Percentiles rank a stretch among this genome's conserved stretches.
Conservation (phyloP, 2,113 vertebrate genomes). For the Mesocricetus auratus region DNA sequence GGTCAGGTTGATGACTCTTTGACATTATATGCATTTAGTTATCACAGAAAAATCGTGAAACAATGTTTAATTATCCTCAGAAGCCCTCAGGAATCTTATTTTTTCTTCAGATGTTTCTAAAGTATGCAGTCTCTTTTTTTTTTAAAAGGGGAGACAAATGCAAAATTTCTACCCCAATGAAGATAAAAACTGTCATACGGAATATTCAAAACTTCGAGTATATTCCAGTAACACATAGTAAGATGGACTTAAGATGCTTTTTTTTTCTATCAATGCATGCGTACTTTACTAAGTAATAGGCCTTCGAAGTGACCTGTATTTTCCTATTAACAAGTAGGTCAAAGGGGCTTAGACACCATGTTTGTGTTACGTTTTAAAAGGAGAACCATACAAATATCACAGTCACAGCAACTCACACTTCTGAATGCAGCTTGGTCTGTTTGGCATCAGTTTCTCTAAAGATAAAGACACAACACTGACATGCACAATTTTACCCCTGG, state of each 20-base stretch:
- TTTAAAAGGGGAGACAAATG: conserved; percentile 11
- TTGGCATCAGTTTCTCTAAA: conserved; percentile 46
- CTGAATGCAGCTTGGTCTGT: not conserved
- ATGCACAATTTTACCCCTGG: not conserved
- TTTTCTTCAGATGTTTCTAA: conserved; percentile 62
- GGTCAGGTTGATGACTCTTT: conserved; percentile 55
- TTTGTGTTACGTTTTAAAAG: conserved; percentile 22
- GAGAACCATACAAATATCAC: conserved; percentile 1
- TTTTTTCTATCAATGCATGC: not conserved
- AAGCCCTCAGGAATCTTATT: conserved; percentile 57
- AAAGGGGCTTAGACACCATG: not conserved
- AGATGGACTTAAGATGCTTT: conserved; percentile 20
- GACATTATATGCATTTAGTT: conserved; percentile 56
- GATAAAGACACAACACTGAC: not conserved
- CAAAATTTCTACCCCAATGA: conserved; percentile 44
- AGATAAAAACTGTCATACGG: conserved; percentile 29
- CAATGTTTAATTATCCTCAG: conserved; percentile 72
- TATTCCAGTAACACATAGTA: not conserved
- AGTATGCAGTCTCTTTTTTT: not conserved
- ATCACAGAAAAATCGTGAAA: conserved; percentile 72
- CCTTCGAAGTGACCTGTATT: conserved; percentile 41
- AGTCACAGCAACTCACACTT: not conserved
- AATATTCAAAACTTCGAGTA: conserved; percentile 15
- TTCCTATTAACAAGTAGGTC: conserved; percentile 35
- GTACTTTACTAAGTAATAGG: conserved; percentile 50